These are phyloP conservation scores for Narcine bancroftii DNA, from an alignment of 2,113 vertebrate genomes.

Conservation along the genomic window DNA sequence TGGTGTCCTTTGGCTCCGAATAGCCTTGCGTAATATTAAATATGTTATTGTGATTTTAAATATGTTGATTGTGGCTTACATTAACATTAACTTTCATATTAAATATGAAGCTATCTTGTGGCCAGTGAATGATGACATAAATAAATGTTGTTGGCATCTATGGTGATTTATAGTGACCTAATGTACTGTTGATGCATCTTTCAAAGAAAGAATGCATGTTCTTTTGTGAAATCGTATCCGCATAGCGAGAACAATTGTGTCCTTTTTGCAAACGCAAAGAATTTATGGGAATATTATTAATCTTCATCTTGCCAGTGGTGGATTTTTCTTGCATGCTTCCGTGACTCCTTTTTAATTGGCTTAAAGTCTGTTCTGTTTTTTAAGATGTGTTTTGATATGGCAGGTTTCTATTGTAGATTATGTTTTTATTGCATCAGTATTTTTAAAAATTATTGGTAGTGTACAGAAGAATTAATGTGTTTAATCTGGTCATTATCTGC, in stretches of 20 bases:
- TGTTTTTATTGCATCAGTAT: neutral
- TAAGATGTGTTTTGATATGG: neutral
- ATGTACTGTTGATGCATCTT: neutral
- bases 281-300: neutral
- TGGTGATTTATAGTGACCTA: neutral
- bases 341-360: neutral
- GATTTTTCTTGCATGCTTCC: neutral
- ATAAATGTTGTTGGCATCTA: neutral
- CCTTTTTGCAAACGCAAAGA: neutral
- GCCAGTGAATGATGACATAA: neutral
- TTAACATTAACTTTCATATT: neutral
- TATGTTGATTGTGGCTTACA: neutral
- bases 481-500: neutral
- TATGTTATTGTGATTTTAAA: neutral
- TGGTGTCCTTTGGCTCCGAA: neutral
- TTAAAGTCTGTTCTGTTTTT: neutral
- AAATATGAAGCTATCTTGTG: neutral
- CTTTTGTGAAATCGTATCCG: neutral
- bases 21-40: neutral
- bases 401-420: neutral
- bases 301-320: neutral
- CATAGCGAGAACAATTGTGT: neutral
- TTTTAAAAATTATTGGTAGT: neutral
- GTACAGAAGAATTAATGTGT: neutral
- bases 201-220: neutral